A percentile compares a stretch with the other conserved stretches of the same genome.
These are phyloP conservation scores for Latrodectus elegans DNA, from an alignment of 2,888 invertebrate genomes.

Conservation along the genomic window DNA sequence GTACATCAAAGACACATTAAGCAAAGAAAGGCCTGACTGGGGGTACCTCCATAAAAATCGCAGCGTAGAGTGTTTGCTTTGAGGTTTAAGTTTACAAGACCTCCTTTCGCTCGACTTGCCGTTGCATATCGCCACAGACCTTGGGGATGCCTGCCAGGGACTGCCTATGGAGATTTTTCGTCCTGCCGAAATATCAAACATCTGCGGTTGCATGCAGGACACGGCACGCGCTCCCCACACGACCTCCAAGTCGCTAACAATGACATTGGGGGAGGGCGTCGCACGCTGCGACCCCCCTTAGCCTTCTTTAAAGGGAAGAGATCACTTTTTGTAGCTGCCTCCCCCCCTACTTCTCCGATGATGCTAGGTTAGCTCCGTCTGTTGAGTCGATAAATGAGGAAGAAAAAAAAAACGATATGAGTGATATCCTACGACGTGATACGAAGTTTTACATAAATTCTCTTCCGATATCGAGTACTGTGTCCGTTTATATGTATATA, in stretches of 20 bases:
- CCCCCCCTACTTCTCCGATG: not conserved
- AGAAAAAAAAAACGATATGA: not conserved
- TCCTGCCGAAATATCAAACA: slow-evolving; percentile 2
- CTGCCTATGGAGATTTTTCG: not conserved
- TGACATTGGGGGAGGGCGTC: not conserved
- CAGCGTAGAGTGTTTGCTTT: slow-evolving; percentile 5
- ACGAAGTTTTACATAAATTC: too few relatives aligned
- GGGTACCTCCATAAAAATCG: not conserved
- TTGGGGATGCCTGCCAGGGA: not conserved
- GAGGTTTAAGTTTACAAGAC: slow-evolving; percentile 14
- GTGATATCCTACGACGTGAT: not conserved
- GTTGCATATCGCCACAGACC: not conserved
- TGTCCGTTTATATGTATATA: too few relatives aligned
- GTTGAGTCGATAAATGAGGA: not conserved
- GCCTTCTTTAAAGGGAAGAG: slow-evolving; percentile 7
- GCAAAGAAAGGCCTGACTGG: not conserved
- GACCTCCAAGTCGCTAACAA: slow-evolving; percentile 12
- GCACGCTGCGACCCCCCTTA: not conserved
- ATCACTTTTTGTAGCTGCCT: slow-evolving; percentile 8
- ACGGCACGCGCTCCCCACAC: slow-evolving; percentile 39
- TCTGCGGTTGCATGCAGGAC: slow-evolving; percentile 5
- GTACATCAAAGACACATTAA: not conserved
- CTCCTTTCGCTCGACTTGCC: not conserved
- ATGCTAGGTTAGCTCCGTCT: not conserved
- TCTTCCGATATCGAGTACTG: too few relatives aligned